Conservation (phyloP, 2,113 vertebrate species). For the Spheniscus mendiculus region DNA sequence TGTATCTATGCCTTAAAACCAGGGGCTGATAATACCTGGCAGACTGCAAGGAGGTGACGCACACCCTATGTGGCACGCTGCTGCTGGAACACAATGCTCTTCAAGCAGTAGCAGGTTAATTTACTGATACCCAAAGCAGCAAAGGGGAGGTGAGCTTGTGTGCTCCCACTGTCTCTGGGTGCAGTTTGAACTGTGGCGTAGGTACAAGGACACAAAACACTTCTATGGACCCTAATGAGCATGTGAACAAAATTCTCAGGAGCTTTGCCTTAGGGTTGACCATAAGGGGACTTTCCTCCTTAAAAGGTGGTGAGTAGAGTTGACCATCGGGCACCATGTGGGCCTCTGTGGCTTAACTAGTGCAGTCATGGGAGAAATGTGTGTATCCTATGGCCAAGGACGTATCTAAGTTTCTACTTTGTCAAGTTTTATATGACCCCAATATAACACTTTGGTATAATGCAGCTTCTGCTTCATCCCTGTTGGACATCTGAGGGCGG, state of each 20-base stretch:
- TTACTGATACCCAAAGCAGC: background rate
- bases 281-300: background rate
- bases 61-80: accelerated
- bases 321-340: accelerated
- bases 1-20: background rate
- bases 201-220: background rate
- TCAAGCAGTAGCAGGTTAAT: background rate
- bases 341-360: background rate
- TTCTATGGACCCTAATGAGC: background rate
- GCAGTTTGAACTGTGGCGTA: background rate
- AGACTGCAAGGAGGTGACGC: background rate
- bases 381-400: background rate
- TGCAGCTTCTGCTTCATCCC: background rate
- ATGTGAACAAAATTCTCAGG: background rate
- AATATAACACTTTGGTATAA: background rate
- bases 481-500: background rate
- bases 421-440: background rate
- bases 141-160: background rate
- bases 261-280: background rate
- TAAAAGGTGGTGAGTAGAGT: background rate
- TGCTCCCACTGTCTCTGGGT: accelerated
- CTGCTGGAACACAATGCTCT: background rate
- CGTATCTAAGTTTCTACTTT: background rate
- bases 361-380: background rate
- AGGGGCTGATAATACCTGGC: background rate